Percentiles rank a stretch among this genome's conserved stretches.
Conservation (phyloP, 2,888 invertebrate species). For the Hydrotaea cyrtoneurina region DNA sequence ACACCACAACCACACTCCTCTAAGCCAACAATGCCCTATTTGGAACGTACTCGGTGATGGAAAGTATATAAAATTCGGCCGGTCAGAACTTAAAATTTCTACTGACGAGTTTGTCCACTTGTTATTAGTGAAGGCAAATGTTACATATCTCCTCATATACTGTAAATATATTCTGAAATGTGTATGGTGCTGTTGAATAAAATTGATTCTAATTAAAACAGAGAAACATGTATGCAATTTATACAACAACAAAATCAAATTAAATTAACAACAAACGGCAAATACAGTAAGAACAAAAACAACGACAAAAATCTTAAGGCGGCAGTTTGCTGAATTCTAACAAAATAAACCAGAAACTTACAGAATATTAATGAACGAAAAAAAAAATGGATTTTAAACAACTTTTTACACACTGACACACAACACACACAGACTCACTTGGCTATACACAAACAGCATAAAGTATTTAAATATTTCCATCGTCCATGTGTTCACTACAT, state of each 20-base stretch:
- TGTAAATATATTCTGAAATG: not conserved
- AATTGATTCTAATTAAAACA: slow-evolving; percentile 48
- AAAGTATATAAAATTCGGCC: too few species aligned
- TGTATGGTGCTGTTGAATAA: not conserved
- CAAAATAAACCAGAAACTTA: slow-evolving; percentile 69
- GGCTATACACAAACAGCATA: not conserved
- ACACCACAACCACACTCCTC: too few species aligned
- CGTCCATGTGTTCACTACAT: not conserved
- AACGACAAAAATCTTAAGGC: slow-evolving; percentile 59
- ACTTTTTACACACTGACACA: slow-evolving; percentile 51
- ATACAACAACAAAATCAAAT: slow-evolving; percentile 39
- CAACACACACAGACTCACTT: not conserved
- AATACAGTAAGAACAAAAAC: slow-evolving; percentile 42
- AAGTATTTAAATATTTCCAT: slow-evolving; percentile 21
- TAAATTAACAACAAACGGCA: slow-evolving; percentile 43
- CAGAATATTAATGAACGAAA: slow-evolving; percentile 71
- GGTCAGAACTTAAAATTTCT: too few species aligned
- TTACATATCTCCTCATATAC: not conserved
- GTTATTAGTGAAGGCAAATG: too few species aligned
- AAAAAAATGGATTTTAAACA: slow-evolving; percentile 60
- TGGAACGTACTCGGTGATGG: too few species aligned
- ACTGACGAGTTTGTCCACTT: too few species aligned
- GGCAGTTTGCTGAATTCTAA: slow-evolving; percentile 65
- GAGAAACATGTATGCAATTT: slow-evolving; percentile 31
- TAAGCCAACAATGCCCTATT: too few species aligned